Conservation (phyloP, 2,888 invertebrate species). For the Leucophenga maculata region DNA sequence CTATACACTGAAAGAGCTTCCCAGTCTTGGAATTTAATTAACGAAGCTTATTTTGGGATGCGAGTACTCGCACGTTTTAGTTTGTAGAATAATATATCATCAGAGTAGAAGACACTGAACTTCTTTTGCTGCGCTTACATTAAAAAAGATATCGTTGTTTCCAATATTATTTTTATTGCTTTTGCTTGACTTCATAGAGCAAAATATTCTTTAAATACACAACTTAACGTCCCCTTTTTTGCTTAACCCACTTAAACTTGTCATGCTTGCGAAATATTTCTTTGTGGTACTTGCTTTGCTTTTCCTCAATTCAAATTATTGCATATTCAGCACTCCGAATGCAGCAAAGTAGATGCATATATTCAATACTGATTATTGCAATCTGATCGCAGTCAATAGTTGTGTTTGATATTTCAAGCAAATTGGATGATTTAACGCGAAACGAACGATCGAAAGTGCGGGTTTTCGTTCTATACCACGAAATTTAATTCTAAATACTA, state of each 20-base stretch:
- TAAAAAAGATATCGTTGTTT: no score
- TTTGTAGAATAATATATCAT: no score
- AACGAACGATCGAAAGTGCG: not conserved
- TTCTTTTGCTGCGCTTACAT: no score
- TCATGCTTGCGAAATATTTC: conserved; percentile 4
- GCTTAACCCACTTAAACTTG: not conserved
- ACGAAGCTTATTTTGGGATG: no score
- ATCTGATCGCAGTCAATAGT: conserved; percentile 47
- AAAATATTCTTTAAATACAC: not conserved
- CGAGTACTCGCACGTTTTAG: no score
- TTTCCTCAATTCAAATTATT: conserved; percentile 21
- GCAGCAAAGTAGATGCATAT: conserved; percentile 1
- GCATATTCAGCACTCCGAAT: not conserved
- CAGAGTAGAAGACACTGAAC: no score
- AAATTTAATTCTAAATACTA: not conserved
- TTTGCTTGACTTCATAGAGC: no score
- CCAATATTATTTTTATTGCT: no score
- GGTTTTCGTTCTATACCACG: not conserved
- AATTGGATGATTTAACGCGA: conserved; percentile 21
- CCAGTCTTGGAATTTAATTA: no score
- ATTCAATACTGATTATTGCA: conserved; percentile 34
- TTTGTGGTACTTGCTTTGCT: not conserved
- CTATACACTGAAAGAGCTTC: no score
- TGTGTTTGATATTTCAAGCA: conserved; percentile 42
- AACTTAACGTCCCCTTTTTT: not conserved